These are phyloP conservation scores for Eumerus sabulonum DNA, from an alignment of 2,888 invertebrate genomes.

Conservation along the genomic window DNA sequence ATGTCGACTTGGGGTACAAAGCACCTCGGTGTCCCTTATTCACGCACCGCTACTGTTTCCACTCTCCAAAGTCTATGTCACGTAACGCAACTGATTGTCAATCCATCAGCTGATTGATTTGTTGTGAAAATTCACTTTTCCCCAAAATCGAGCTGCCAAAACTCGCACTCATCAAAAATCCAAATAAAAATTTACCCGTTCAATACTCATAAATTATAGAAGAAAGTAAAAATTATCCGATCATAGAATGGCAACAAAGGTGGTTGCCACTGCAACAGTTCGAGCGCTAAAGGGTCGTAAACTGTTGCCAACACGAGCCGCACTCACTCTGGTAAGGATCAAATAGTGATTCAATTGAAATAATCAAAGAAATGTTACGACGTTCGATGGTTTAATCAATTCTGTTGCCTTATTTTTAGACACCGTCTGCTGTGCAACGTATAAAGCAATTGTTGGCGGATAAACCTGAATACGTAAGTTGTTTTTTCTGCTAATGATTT, in stretches of 20 bases:
- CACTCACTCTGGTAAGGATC: constrained; percentile 83
- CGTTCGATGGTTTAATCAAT: constrained; percentile 42
- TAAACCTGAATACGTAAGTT: constrained; percentile 83
- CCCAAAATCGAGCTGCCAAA: not conserved
- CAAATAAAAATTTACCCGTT: constrained; percentile 10
- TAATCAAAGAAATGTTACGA: constrained; percentile 39
- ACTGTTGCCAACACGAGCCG: constrained; percentile 90
- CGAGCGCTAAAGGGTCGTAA: constrained; percentile 90
- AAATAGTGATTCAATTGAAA: too few species aligned
- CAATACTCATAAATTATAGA: constrained; percentile 40
- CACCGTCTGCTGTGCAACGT: constrained; percentile 90
- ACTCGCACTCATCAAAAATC: not conserved
- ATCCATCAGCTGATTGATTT: constrained; percentile 58
- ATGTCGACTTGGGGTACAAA: too few species aligned
- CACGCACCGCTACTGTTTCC: too few species aligned
- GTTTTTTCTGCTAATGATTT: not conserved
- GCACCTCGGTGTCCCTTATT: too few species aligned
- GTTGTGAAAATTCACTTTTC: constrained; percentile 49
- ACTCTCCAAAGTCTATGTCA: not conserved
- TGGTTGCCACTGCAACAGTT: constrained; percentile 92
- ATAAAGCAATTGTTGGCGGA: constrained; percentile 89
- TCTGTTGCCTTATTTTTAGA: constrained; percentile 80
- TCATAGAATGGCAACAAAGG: constrained; percentile 85
- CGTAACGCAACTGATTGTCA: constrained; percentile 35
- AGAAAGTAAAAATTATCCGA: constrained; percentile 30